A percentile compares a stretch with the other conserved stretches of the same genome.
Evolutionary conservation across 2,113 vertebrate genomes (phyloP).

Genomic region (Sarotherodon lohbergeri): DNA sequence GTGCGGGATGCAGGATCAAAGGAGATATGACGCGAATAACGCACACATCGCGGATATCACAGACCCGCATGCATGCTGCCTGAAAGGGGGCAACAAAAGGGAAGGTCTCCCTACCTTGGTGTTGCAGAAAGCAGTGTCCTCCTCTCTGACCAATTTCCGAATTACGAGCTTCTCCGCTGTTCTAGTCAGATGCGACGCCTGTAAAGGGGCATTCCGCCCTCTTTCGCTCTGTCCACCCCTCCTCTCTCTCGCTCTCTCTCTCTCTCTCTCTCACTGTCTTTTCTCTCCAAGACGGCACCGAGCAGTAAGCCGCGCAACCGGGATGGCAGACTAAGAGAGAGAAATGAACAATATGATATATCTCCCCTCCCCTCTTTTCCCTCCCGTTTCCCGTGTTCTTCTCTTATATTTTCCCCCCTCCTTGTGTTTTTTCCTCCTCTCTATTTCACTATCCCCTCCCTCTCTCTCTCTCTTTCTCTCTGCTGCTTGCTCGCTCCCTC

Average conservation of each 20-base stretch:
- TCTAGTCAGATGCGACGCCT: constrained; percentile 59
- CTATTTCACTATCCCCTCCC: constrained; percentile 58
- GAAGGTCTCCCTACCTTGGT: constrained; percentile 36
- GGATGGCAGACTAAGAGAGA: constrained; percentile 62
- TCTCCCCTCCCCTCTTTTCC: constrained; percentile 66
- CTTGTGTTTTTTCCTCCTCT: constrained; percentile 59
- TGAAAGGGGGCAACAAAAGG: not conserved
- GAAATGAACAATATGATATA: constrained; percentile 64
- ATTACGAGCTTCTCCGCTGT: constrained; percentile 33
- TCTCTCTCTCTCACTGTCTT: not conserved
- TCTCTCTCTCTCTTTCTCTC: constrained; percentile 14
- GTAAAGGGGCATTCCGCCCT: constrained; percentile 60
- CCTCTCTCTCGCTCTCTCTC: not conserved
- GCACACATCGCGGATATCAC: not conserved
- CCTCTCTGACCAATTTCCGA: constrained; percentile 7
- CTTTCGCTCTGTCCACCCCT: not conserved
- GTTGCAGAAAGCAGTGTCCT: constrained; percentile 21
- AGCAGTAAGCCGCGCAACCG: constrained; percentile 52
- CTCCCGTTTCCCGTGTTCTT: constrained; percentile 62
- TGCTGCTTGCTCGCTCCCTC: constrained; percentile 43
- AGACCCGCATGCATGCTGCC: not conserved
- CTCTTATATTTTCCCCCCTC: constrained; percentile 54
- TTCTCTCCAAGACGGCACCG: constrained; percentile 30
- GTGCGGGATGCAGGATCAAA: constrained; percentile 39
- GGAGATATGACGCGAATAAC: not conserved